Conservation (phyloP, 2,888 invertebrate species). For the Eumerus sabulonum region DNA sequence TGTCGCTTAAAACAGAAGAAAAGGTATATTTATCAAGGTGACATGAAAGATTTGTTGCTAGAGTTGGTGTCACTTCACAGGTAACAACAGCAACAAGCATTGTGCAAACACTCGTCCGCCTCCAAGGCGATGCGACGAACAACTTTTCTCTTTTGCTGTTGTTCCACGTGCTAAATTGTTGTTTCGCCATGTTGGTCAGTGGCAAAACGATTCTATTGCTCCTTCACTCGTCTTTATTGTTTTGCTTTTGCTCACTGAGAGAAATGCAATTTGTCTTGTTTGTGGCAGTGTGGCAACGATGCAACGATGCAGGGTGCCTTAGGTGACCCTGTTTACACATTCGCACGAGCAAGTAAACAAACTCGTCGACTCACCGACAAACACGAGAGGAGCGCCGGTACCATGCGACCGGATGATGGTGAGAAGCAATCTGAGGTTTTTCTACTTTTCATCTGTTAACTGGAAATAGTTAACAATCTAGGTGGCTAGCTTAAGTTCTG, state of each 20-base stretch:
- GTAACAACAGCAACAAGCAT: constrained; percentile 36
- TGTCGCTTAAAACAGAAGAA: constrained; percentile 1
- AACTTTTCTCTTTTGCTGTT: constrained; percentile 28
- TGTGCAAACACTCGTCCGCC: constrained; percentile 24
- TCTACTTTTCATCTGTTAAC: constrained; percentile 41
- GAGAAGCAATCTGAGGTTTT: constrained; percentile 38
- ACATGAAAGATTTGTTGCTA: constrained; percentile 51
- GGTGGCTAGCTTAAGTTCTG: constrained; percentile 54
- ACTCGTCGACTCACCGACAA: too few species aligned
- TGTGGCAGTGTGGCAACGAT: constrained; percentile 42
- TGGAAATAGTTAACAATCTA: constrained; percentile 60
- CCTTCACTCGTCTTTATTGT: too few species aligned
- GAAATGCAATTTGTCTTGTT: constrained; percentile 66
- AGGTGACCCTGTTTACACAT: constrained; percentile 53
- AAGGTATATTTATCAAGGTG: constrained; percentile 37
- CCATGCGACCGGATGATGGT: constrained; percentile 1
- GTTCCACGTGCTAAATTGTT: constrained; percentile 42
- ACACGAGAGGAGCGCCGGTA: too few species aligned
- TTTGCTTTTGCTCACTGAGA: constrained; percentile 47
- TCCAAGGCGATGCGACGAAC: constrained; percentile 38
- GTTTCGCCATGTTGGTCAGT: constrained; percentile 12
- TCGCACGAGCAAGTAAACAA: too few species aligned
- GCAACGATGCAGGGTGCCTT: constrained; percentile 6
- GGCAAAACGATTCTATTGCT: constrained; percentile 19
- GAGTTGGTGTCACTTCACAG: constrained; percentile 41